Base-by-base conservation (phyloP, 2,888 invertebrate genomes). In the Aspidiotus destructor region DNA sequence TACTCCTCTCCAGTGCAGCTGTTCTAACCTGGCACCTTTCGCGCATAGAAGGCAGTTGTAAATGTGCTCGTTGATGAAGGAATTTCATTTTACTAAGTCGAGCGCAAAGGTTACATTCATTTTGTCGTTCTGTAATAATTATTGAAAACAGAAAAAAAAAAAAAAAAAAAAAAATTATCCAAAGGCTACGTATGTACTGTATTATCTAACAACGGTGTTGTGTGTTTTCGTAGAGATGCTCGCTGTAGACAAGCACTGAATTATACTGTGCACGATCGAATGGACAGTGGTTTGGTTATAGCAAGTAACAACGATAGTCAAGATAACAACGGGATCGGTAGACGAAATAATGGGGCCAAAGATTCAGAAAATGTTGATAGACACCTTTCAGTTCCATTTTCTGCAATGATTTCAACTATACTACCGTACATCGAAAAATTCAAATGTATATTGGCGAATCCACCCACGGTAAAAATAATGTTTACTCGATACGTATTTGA, bases 211-310 rank as follows among this genome's bases (percentile, higher is more conserved):
- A 5, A n/a, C n/a, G 13, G 41, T 41, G 10, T 5, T n/a, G 15
- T n/a, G 44, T 7, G 28, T 28, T 28, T 28, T 28, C 28, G 13
- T 28, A 65, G 65, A 7, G 65, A 65, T n/a, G 41, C 65, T 65
- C 65, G 65, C 10, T 58, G 65, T 13, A 57, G 65, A 15, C 60
- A 65, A 44, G 40, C 42, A 44, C 58, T 65, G 41, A 57, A 65
- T 41, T 65, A 57, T n/a, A 57, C 65, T 11, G 65, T 65, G 8
- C 65, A 65, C 58, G 65, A 65, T 44, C 57, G 28, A 65, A 48
- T 65, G 9, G 65, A 65, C 13, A 58, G 58, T 28, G 58, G 58
- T 40, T 17, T 58, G 7, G 40, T 42, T 13, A n/a, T 44, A 42
- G 58, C 41, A n/a, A 58, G 44, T 58, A 16, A 54, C 15, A 8